phyloP scores from a whole-genome alignment of 2,797 vertebrate species.

The Molossus alvarezi region DNA sequence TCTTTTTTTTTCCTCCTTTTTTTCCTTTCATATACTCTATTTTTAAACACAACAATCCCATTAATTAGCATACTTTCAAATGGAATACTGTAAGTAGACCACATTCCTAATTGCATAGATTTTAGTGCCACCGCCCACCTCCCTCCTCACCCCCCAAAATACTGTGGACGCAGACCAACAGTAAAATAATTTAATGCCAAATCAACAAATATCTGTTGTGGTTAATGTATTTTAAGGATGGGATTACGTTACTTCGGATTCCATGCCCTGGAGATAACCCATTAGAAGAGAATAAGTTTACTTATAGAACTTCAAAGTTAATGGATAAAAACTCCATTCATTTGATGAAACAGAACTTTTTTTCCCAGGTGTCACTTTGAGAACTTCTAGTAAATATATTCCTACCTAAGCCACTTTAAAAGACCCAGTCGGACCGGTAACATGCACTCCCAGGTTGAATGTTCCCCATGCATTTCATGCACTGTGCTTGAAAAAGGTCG shows the following conservation, averaged over 20 bases:
- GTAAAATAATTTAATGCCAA: constrained; percentile 6
- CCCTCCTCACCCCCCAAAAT: neutral
- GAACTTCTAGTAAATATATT: constrained; percentile 78
- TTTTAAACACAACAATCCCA: constrained; percentile 63
- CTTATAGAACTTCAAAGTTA: constrained; percentile 24
- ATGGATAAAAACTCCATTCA: constrained; percentile 41
- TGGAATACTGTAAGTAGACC: constrained; percentile 12
- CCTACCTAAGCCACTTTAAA: constrained; percentile 52
- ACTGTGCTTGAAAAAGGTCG: constrained; percentile 87
- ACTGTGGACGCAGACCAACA: neutral
- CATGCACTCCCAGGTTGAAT: constrained; percentile 88
- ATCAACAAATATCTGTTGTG: constrained; percentile 47
- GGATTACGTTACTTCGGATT: constrained; percentile 42
- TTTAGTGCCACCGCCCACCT: neutral
- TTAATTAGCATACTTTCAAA: constrained; percentile 58
- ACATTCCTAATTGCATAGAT: constrained; percentile 36
- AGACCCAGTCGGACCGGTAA: constrained; percentile 70
- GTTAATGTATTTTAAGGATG: constrained; percentile 39
- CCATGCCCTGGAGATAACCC: neutral
- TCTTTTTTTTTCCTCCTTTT: neutral
- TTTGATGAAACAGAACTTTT: constrained; percentile 82
- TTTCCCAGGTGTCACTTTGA: constrained; percentile 87
- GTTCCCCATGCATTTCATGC: constrained; percentile 94
- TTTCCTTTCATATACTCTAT: neutral
- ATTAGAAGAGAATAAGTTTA: constrained; percentile 49